A percentile compares a stretch with the other conserved stretches of the same genome.
phyloP scores from a whole-genome alignment of 2,888 invertebrate genomes.

The Leptinotarsa rubiginosa region DNA sequence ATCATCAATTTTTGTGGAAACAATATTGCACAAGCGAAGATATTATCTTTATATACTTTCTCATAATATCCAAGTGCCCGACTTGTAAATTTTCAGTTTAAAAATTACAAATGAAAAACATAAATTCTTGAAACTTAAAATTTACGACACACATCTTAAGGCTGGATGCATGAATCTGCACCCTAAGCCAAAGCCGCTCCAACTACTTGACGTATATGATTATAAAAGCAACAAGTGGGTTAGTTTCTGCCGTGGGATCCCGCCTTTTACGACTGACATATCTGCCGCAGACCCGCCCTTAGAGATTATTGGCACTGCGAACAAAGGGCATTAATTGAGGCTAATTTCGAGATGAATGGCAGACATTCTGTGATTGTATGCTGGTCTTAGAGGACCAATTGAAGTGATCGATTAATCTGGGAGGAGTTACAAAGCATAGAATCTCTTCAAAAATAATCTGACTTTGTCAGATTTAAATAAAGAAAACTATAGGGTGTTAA shows the following conservation, averaged over 20 bases:
- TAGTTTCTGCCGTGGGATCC: conserved; percentile 15
- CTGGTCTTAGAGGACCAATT: background rate
- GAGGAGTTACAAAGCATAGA: background rate
- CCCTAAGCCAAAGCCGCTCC: too few species aligned
- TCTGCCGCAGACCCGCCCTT: conserved; percentile 22
- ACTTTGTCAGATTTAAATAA: background rate
- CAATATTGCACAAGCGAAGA: too few species aligned
- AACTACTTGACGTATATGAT: background rate
- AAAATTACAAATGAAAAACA: too few species aligned
- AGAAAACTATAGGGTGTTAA: background rate
- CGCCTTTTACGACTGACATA: conserved; percentile 32
- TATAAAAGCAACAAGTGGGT: conserved; percentile 31
- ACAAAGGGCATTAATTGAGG: conserved; percentile 23
- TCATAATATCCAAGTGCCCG: too few species aligned
- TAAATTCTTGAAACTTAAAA: too few species aligned
- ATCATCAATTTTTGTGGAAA: too few species aligned
- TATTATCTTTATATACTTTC: too few species aligned
- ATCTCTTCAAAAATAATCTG: background rate
- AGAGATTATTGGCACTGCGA: conserved; percentile 19
- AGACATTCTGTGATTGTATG: background rate
- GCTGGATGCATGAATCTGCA: too few species aligned
- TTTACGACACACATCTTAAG: too few species aligned
- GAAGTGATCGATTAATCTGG: conserved; percentile 1
- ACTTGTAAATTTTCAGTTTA: too few species aligned
- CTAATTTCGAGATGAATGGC: background rate